Evolutionary conservation across 2,113 vertebrate species (phyloP), one percentile per base, ranked within the genome.

Genomic region (Epinephelus lanceolatus): DNA sequence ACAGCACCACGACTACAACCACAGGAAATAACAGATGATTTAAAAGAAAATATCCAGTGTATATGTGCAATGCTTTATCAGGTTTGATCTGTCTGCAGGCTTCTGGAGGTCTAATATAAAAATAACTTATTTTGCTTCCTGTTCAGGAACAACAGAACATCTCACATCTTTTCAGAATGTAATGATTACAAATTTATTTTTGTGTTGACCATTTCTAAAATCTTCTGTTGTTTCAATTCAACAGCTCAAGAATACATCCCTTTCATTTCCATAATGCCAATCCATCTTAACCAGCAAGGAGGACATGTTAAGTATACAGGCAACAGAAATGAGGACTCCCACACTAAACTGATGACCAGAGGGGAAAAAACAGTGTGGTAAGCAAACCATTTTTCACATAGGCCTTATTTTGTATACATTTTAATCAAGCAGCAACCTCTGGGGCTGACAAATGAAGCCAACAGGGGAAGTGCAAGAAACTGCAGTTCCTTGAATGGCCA

Each of bases 261-360:
- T 62, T 45, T 52, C 19, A 62, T 74, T 79, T 27, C 40, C 25
- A 55, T 84, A 61, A 84, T 21, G 17, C 6, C 17, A 21, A 23
- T 57, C 37, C 6, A 45, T 14, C 2, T 25, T 11, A 21, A 40
- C 63, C 30, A 70, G n/a, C n/a, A 27, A 23, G 18, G 49, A 47
- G 1, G 2, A 52, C 15, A 52, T 7, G 37, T 55, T 37, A 8
- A 40, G 17, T 52, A 6, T 17, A 52, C 6, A 2, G 17, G 17
- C 7, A 52, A 56, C 21, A 56, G 14, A 42, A 42, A 42, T 42
- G 2, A 42, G 42, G 42, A 12, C 11, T 37, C 33, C 33, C 33
- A 37, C 9, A 45, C 42, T 42, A 12, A 45, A 45, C 42, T 42
- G 40, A 42, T 9, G 40, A 11, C 40, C 10, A 37, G 33, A 37